Percentiles rank a stretch among this genome's conserved stretches.
Conservation (phyloP, 2,797 vertebrate species). For the Channallabes apus region DNA sequence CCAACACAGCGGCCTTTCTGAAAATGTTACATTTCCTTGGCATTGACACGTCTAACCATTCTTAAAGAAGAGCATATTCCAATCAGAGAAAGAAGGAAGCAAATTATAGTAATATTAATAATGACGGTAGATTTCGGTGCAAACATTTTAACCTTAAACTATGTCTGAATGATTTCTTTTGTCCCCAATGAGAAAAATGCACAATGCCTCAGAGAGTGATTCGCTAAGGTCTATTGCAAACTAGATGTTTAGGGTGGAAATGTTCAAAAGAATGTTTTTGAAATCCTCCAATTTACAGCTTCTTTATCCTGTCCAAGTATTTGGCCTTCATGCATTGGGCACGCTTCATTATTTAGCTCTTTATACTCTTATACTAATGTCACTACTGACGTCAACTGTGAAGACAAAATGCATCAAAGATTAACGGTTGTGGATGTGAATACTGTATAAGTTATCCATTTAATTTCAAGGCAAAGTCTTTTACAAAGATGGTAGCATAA, state of each 20-base stretch:
- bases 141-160: neutral
- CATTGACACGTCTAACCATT: too few species aligned
- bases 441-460: neutral
- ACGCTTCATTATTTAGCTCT: constrained; percentile 5
- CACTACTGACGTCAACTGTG: neutral
- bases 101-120: too few species aligned
- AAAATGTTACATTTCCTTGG: too few species aligned
- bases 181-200: neutral
- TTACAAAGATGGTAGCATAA: neutral
- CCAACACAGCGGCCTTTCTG: too few species aligned
- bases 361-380: neutral
- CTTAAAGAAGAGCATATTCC: too few species aligned
- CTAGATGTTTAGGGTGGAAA: neutral
- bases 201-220: neutral
- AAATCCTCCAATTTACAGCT: neutral
- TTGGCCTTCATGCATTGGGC: neutral
- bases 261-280: neutral
- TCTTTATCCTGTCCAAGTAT: neutral
- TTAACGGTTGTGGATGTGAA: neutral
- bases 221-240: neutral
- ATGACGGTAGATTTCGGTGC: too few species aligned
- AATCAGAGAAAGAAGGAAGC: too few species aligned
- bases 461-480: neutral
- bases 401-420: neutral
- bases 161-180: neutral